These are phyloP conservation scores for Hipposideros larvatus DNA, from an alignment of 2,797 vertebrate species.

Conservation along the genomic window DNA sequence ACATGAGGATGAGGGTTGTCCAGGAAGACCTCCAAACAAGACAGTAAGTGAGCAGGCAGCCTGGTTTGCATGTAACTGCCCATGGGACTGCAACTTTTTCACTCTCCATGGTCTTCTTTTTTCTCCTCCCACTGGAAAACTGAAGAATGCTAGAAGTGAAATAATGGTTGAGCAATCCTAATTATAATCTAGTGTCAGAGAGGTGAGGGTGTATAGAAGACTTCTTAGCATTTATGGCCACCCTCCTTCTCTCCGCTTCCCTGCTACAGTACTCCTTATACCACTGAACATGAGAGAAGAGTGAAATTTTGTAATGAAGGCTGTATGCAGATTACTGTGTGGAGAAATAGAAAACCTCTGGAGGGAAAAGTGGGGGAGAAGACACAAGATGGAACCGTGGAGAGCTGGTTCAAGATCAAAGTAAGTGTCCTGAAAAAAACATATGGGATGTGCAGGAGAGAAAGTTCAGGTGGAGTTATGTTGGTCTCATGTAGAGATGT, in stretches of 20 bases:
- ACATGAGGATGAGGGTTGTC: not conserved
- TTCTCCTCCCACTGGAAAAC: not conserved
- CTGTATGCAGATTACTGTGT: too few species aligned
- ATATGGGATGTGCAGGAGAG: too few species aligned
- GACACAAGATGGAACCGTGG: too few species aligned
- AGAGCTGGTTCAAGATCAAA: too few species aligned
- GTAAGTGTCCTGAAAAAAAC: too few species aligned
- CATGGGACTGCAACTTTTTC: not conserved
- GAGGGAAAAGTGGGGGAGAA: too few species aligned
- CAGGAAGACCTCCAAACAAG: not conserved
- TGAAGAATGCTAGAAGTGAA: not conserved
- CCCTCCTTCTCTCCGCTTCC: not conserved
- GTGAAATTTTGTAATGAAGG: too few species aligned
- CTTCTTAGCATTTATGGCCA: not conserved
- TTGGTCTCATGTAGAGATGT: not conserved
- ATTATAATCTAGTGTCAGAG: not conserved
- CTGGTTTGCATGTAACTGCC: not conserved
- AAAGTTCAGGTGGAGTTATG: not conserved
- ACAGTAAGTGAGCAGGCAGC: not conserved
- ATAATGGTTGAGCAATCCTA: not conserved
- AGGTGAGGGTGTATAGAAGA: not conserved
- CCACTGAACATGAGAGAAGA: too few species aligned
- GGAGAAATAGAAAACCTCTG: too few species aligned
- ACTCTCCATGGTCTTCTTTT: not conserved
- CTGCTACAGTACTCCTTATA: slow-evolving; percentile 88